Conservation (phyloP, 1,140 invertebrate genomes). For the Cydia fagiglandana region DNA sequence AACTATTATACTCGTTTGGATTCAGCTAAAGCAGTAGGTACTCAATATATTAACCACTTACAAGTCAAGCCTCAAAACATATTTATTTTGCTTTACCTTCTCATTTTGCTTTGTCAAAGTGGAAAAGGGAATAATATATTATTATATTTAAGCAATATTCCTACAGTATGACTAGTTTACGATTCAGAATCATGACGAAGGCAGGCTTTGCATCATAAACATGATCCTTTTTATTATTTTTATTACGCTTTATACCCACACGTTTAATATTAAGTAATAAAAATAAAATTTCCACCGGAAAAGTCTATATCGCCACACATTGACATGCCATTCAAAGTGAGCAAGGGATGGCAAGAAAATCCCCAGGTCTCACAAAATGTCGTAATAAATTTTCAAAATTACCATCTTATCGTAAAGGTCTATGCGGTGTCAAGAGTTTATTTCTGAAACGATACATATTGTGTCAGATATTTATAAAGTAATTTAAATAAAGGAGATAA, state of each 20-base stretch:
- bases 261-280: neutral
- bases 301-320: neutral
- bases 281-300: neutral
- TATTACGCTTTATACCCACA: neutral
- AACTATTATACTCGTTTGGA: too few species aligned
- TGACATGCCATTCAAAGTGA: constrained; percentile 3
- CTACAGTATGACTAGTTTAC: neutral
- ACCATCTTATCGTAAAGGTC: neutral
- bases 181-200: neutral
- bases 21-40: too few species aligned
- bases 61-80: too few species aligned
- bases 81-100: too few species aligned
- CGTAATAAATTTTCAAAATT: constrained; percentile 17
- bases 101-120: too few species aligned
- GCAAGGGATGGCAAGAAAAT: constrained; percentile 2
- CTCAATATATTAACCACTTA: too few species aligned
- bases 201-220: neutral
- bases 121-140: too few species aligned
- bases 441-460: neutral
- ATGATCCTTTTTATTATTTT: neutral
- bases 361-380: neutral
- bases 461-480: neutral
- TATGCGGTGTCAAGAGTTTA: neutral
- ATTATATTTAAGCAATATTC: too few species aligned
- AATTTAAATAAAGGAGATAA: neutral